Percentiles rank a stretch among this genome's conserved stretches.
These are phyloP conservation scores for Solen grandis DNA, from an alignment of 1,140 invertebrate species.

Conservation along the genomic window DNA sequence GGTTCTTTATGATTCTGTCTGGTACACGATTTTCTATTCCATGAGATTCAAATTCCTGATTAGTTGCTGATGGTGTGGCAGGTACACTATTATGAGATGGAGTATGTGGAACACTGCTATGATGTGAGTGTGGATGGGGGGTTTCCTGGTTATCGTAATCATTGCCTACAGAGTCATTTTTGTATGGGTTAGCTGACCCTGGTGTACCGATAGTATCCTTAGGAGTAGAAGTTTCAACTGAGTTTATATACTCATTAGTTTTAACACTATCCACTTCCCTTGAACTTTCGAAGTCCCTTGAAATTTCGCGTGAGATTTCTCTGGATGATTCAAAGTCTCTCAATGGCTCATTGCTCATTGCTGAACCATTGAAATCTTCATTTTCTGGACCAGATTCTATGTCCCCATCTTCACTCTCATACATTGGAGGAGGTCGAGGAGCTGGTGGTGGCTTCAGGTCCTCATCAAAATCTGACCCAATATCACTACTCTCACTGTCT, in stretches of 20 bases:
- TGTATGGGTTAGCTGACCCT: slow-evolving; percentile 51
- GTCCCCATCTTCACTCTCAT: slow-evolving; percentile 68
- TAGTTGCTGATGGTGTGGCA: slow-evolving; percentile 37
- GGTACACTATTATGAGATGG: slow-evolving; percentile 54
- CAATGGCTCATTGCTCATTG: slow-evolving; percentile 57
- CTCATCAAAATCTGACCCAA: slow-evolving; percentile 68
- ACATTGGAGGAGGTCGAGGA: slow-evolving; percentile 65
- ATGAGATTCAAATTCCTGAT: slow-evolving; percentile 51
- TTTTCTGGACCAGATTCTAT: slow-evolving; percentile 68
- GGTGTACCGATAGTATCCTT: slow-evolving; percentile 47
- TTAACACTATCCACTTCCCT: slow-evolving; percentile 56
- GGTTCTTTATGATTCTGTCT: slow-evolving; percentile 42
- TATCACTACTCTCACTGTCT: slow-evolving; percentile 63
- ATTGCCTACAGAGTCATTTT: slow-evolving; percentile 52
- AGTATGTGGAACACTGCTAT: slow-evolving; percentile 60
- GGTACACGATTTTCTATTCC: slow-evolving; percentile 16
- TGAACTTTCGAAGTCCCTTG: slow-evolving; percentile 55
- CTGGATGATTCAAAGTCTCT: slow-evolving; percentile 67
- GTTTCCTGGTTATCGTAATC: slow-evolving; percentile 33
- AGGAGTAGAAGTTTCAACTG: slow-evolving; percentile 51
- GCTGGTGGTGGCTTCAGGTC: slow-evolving; percentile 66
- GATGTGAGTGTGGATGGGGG: slow-evolving; percentile 18
- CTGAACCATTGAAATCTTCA: slow-evolving; percentile 57
- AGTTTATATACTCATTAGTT: slow-evolving; percentile 50
- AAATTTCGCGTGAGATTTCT: slow-evolving; percentile 59